Evolutionary conservation across 2,888 invertebrate species (phyloP), one percentile per base, ranked within the genome.

Genomic region (Pristionchus mayeri): DNA sequence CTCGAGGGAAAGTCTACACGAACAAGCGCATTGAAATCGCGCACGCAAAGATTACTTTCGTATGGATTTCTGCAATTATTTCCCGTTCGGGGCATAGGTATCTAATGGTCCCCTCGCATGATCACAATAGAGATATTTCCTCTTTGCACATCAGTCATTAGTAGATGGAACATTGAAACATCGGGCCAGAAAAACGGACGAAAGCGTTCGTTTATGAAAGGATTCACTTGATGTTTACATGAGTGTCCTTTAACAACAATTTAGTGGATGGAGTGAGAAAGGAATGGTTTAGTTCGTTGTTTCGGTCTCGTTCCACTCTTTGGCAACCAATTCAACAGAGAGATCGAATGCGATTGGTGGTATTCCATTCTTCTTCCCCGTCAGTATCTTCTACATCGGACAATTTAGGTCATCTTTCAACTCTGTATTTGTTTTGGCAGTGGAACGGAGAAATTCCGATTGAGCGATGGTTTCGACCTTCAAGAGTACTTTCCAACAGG

Each of bases 171-270:
- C 11, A 34, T 37, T 37, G 21, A 67, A 67, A 37, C 27, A 67
- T 67, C 13, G 37, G 37, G 21, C 27, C 67, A 67, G 21, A 67
- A 67, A 21, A 27, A n/a, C 34, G 67, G 34, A 37, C 34, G 67
- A 21, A 37, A 67, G 21, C 37, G 67, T 67, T 67, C 67, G 67
- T 67, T 67, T 67, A 67, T 37, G 37, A 37, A 37, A 21, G 67
- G 67, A 60, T 37, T 34, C 67, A 37, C 27, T n/a, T 34, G 67
- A 37, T 37, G 67, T 67, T 67, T 67, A 67, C 67, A 67, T 67
- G 34, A 21, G 67, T 67, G 67, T 37, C 21, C 67, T 67, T 67
- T 67, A 27, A 0, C 67, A n/a, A 37, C 37, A 67, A 67, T 34
- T n/a, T 67, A 34, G 34, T 67, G 34, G 9, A 37, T n/a, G 34